Base-by-base conservation (phyloP, 1,140 invertebrate genomes). In the Ctenoplectra terminalis region DNA sequence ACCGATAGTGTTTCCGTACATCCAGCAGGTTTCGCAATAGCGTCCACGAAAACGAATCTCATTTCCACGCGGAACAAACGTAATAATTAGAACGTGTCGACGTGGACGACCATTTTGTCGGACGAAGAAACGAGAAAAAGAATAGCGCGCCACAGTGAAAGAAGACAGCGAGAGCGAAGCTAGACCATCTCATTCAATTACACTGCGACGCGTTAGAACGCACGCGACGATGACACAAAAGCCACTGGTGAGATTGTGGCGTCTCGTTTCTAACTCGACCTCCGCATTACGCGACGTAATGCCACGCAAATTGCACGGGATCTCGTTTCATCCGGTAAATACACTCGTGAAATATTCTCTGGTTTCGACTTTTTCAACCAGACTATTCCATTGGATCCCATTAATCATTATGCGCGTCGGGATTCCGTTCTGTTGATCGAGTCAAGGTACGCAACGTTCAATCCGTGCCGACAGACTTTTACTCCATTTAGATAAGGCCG, bases 31-130 rank as follows among this genome's bases (percentile, higher is more conserved):
- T n/a, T 13, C 20, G 37, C 46, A 23, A 31, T 20, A 40, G 23
- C 7, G 23, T 48, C 2, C 23, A 7, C 13, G 63, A 46, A 15
- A 60, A 6, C 54, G 9, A 31, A 48, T 8, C 17, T 40, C 31
- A 54, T 56, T 56, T 34, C n/a, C 56, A 7, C 6, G 23, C 7
- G n/a, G 26, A 43, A 73, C 58, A 73, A 61, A 73, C 69, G 77
- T 56, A 63, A 63, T 52, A 79, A 79, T 79, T 73, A 52, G 43
- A 50, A 7, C 46, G 9, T 40, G 76, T 61, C 46, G 54, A 71
- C 67, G 56, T 9, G 20, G 23, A 17, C 69, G 20, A 13, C 23
- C 23, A 15, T 52, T 52, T 31, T 11, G 23, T 8, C 31, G 6
- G 9, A 7, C 7, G 8, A 20, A 29, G 13, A 46, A 64, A 43